These are phyloP conservation scores for Cottus gobio DNA, from an alignment of 2,113 vertebrate genomes.

Conservation along the genomic window DNA sequence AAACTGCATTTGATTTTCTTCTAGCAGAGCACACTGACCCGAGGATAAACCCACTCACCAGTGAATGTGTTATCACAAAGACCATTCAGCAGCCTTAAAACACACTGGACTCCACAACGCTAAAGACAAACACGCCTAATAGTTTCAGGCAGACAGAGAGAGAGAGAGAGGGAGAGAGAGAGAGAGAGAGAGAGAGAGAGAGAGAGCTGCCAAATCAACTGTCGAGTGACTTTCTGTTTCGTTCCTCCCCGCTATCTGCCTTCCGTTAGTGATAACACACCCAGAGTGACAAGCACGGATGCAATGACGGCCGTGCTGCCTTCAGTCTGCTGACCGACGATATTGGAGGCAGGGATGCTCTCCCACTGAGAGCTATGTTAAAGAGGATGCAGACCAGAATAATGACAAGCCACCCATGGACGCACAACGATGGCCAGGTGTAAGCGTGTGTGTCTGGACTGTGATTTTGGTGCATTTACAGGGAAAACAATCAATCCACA, in stretches of 20 bases:
- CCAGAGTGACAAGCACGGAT: constrained; percentile 51
- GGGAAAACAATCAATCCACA: constrained; percentile 8
- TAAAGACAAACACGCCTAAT: constrained; percentile 25
- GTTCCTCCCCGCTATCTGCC: constrained; percentile 45
- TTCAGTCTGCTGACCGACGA: constrained; percentile 52
- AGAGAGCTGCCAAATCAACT: constrained; percentile 34
- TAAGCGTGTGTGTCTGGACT: not conserved
- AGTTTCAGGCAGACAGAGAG: constrained; percentile 11
- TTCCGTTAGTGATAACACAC: constrained; percentile 53
- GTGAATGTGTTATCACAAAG: constrained; percentile 57
- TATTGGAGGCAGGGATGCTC: constrained; percentile 21
- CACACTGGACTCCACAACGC: not conserved
- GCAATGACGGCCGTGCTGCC: constrained; percentile 33
- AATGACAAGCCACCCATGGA: constrained; percentile 34
- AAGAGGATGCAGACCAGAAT: constrained; percentile 28
- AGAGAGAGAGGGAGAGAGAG: constrained; percentile 9
- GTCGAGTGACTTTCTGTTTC: constrained; percentile 47
- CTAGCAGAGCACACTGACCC: constrained; percentile 26
- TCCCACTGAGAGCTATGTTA: constrained; percentile 34
- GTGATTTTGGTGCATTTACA: constrained; percentile 12
- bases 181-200: not conserved
- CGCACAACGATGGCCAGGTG: constrained; percentile 8
- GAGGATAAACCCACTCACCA: constrained; percentile 31
- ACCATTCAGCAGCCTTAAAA: constrained; percentile 42
- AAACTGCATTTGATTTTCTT: constrained; percentile 34